Base-by-base conservation (phyloP, 2,888 invertebrate species). In the Nesidiocoris tenuis region DNA sequence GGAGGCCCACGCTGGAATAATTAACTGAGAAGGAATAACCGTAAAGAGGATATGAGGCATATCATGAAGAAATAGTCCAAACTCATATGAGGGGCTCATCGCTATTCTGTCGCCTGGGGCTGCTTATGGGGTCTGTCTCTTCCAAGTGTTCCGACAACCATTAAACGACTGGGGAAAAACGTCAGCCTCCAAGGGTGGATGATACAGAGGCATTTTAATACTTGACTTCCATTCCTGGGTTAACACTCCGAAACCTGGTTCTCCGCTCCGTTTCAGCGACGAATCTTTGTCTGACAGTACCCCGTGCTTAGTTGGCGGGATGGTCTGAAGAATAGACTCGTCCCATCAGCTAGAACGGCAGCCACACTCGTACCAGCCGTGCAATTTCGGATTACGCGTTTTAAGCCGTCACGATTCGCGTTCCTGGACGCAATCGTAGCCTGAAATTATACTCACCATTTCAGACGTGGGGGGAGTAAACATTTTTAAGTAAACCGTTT, bases 221-320 rank as follows among this genome's bases (percentile, higher is more conserved):
- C 74, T 22, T 12, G 39, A 25, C 24, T 22, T 67, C 67, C 75
- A 75, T 75, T 75, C 75, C 75, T 75, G 64, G 77, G 61, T 75
- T 77, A 77, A 77, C 75, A 79, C 81, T 66, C 80, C 80, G 77
- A 80, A 80, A 77, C 80, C 74, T 77, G 76, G 61, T 74, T 39
- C 39, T 39, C 39, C 74, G 59, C 76, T 75, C 56, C 76, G 39
- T 39, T 39, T 3, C 39, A 39, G 39, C 39, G 39, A 12, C 39
- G 39, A 39, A 39, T 39, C 39, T 39, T 39, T 39, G 5, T n/a
- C n/a, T n/a, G n/a, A n/a, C n/a, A n/a, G n/a, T n/a, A n/a, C n/a
- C n/a, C n/a, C n/a, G n/a, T n/a, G n/a, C n/a, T n/a, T n/a, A n/a
- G n/a, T n/a, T n/a, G n/a, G n/a, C n/a, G n/a, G n/a, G n/a, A n/a